Evolutionary conservation across 2,113 vertebrate species (phyloP).

Genomic region (Festucalex cinctus): DNA sequence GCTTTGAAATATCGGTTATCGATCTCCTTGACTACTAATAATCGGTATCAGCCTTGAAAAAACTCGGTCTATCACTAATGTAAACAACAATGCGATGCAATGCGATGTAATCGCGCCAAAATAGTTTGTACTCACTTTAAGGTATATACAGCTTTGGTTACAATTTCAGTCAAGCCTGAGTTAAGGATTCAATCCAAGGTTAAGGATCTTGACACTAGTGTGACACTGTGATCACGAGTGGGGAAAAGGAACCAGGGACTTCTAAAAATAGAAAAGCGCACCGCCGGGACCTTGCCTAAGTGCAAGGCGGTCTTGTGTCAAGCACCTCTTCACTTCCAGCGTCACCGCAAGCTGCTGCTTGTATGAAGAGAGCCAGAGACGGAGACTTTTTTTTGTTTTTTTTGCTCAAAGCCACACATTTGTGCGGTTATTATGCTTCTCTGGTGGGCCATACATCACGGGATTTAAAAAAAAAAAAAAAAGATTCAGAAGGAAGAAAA

Average conservation of each 20-base stretch:
- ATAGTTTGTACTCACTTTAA: background rate
- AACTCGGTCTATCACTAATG: too few relatives aligned
- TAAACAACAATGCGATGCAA: background rate
- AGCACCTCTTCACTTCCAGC: conserved; percentile 47
- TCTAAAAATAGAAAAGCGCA: conserved; percentile 33
- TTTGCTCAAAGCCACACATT: background rate
- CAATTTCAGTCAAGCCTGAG: too few relatives aligned
- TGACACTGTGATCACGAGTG: background rate
- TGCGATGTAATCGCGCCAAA: background rate
- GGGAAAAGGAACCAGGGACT: conserved; percentile 10
- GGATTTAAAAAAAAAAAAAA: conserved; percentile 21
- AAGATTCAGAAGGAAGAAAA: conserved; percentile 29
- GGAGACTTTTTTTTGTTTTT: background rate
- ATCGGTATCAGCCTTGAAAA: too few relatives aligned
- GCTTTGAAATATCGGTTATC: too few relatives aligned
- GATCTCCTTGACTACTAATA: too few relatives aligned
- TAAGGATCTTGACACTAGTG: background rate
- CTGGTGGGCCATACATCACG: conserved; percentile 19
- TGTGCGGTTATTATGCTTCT: conserved; percentile 9
- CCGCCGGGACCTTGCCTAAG: background rate
- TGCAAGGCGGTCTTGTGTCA: conserved; percentile 18
- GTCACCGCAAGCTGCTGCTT: conserved; percentile 46
- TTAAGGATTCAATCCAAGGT: too few relatives aligned
- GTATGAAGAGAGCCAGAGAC: background rate
- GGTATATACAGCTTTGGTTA: too few relatives aligned